Base-by-base conservation (phyloP, 35 echinoderm and acorn worm species). In the Apostichopus parvimensis region DNA sequence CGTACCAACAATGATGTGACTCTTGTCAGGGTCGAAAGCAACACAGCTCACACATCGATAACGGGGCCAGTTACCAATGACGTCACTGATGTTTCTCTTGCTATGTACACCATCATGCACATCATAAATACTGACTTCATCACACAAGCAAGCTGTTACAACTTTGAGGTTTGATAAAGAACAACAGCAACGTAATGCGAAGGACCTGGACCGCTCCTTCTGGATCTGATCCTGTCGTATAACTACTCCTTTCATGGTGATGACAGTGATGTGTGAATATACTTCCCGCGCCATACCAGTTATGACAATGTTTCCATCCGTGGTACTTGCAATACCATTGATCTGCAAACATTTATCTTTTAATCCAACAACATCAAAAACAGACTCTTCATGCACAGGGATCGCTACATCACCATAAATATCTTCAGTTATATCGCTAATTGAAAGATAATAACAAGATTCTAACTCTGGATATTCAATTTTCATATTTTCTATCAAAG, bases 71-170 rank as follows among this genome's bases (percentile, higher is more conserved):
- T 14, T 56, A 17, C 11, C 9, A 28, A 17, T 56, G 15, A 82
- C 11, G 34, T 82, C 45, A 82, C 79, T 56, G 6, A 82, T 82
- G 52, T 18, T 9, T 53, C 56, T 82, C 11, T 55, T 82, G 17
- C 17, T 55, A 9, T 56, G 34, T 13, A 53, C 8, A n/a, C 17
- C 79, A 55, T 82, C 79, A 54, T 53, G 9, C 6, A 82, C 15
- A 59, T 82, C 79, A 56, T 80, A 53, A 55, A 80, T 80, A 80
- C 26, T 9, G 25, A 80, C n/a, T 21, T 73, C 71, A 73, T 18
- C 10, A 73, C 13, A 20, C n/a, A 18, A 18, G 17, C 71, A 73
- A 17, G n/a, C 71, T 54, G 79, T 82, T 55, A 53, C 11, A n/a
- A 82, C 45, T 82, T 18, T 73, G 71, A 17, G n/a, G 13, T 73